Percentiles rank a stretch among this genome's conserved stretches.
Evolutionary conservation across 2,113 vertebrate species (phyloP).

Genomic region (Tychaedon coryphoeus): DNA sequence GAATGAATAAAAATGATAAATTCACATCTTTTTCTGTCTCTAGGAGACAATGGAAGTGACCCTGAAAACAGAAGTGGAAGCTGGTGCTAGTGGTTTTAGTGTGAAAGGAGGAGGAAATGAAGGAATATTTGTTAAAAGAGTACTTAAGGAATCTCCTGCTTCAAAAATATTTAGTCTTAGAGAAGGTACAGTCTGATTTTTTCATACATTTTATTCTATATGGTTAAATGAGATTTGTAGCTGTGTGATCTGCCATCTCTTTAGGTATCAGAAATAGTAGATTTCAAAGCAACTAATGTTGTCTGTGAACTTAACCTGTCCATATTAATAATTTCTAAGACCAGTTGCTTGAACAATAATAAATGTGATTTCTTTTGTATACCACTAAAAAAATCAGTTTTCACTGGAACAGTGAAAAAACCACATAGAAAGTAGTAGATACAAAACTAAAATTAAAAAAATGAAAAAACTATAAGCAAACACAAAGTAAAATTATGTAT

Average conservation of each 20-base stretch:
- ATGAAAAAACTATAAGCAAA: neutral
- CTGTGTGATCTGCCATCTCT: neutral
- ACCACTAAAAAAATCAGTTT: neutral
- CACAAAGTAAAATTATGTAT: neutral
- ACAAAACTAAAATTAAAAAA: neutral
- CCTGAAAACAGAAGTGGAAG: constrained; percentile 83
- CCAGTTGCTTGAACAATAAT: neutral
- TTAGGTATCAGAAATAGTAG: neutral
- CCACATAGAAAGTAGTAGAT: neutral
- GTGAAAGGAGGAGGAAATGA: constrained; percentile 87
- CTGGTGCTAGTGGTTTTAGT: constrained; percentile 85
- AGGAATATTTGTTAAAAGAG: constrained; percentile 89
- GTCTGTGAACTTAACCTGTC: neutral
- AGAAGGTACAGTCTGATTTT: constrained; percentile 81
- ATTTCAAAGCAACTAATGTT: neutral
- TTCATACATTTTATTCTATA: neutral
- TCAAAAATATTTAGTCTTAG: constrained; percentile 84
- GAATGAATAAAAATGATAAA: neutral
- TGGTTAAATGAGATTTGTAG: neutral
- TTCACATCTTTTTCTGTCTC: neutral
- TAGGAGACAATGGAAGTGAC: constrained; percentile 77
- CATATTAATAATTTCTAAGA: neutral
- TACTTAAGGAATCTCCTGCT: constrained; percentile 87
- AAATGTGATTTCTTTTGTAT: neutral
- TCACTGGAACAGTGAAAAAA: neutral